Percentiles rank a stretch among this genome's conserved stretches.
phyloP scores from a whole-genome alignment of 2,113 vertebrate genomes.

The Mastomys natalensis region DNA sequence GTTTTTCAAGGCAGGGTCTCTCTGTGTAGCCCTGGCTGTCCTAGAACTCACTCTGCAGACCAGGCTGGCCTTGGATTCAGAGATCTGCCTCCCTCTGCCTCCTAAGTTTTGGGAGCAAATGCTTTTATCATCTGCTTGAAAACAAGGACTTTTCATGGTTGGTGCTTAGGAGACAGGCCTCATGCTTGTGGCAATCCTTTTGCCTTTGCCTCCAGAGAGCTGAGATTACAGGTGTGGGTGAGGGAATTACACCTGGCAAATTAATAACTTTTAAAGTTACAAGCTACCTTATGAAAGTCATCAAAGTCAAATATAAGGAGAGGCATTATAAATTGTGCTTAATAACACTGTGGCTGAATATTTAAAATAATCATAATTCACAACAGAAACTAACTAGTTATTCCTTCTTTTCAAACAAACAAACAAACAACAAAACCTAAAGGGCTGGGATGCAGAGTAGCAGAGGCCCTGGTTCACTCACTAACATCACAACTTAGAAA shows the following conservation, averaged over 20 bases:
- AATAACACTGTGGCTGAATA: not conserved
- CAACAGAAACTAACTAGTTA: not conserved
- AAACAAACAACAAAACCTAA: not conserved
- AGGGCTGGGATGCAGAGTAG: not conserved
- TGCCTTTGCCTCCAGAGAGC: not conserved
- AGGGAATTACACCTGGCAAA: not conserved
- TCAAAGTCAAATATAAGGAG: not conserved
- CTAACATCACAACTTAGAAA: not conserved
- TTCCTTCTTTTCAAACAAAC: not conserved
- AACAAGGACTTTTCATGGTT: slow-evolving; percentile 7
- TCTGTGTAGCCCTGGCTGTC: not conserved
- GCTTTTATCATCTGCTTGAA: slow-evolving; percentile 34
- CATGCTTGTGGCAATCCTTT: not conserved
- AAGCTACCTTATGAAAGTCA: not conserved
- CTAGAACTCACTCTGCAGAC: not conserved
- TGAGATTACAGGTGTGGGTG: not conserved
- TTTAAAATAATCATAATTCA: slow-evolving; percentile 51
- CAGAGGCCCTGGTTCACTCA: not conserved
- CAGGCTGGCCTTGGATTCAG: not conserved
- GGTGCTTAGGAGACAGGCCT: not conserved
- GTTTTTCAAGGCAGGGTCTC: not conserved
- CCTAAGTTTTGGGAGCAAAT: not conserved
- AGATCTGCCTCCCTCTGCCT: not conserved
- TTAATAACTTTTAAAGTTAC: not conserved
- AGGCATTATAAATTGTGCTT: not conserved